phyloP scores from a whole-genome alignment of 2,113 vertebrate genomes.

The Mirounga angustirostris region DNA sequence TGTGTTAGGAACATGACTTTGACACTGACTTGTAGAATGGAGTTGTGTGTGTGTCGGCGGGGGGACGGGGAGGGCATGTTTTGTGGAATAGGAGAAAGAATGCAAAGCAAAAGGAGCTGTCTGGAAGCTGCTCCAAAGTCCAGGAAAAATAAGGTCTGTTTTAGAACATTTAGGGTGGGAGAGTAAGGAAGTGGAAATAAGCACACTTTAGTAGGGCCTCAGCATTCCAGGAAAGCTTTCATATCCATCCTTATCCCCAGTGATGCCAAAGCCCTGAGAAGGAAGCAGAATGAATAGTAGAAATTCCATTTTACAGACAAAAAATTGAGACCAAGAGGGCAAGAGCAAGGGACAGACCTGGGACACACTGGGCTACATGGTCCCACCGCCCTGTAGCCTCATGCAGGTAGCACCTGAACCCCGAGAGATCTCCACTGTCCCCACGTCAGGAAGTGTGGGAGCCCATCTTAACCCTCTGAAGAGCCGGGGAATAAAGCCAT shows the following conservation, averaged over 20 bases:
- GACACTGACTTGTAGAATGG: background rate
- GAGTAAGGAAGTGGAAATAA: background rate
- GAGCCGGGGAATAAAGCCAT: background rate
- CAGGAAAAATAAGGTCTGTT: background rate
- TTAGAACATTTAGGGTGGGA: background rate
- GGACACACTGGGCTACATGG: background rate
- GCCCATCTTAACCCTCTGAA: background rate
- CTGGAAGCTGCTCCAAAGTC: background rate
- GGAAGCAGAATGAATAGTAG: background rate
- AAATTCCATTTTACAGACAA: background rate
- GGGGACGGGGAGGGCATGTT: background rate
- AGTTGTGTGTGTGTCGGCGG: background rate
- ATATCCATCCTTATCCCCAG: background rate
- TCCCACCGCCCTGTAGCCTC: rapidly evolving
- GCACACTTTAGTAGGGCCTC: background rate
- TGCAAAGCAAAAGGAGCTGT: background rate
- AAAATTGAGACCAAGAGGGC: background rate
- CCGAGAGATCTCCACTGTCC: rapidly evolving
- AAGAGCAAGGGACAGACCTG: background rate
- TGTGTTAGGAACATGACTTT: background rate
- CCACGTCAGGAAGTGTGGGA: background rate
- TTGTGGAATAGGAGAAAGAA: background rate
- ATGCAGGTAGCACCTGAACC: background rate
- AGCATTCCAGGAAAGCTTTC: background rate
- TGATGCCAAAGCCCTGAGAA: background rate